Percentiles rank a stretch among this genome's conserved stretches.
phyloP scores from a whole-genome alignment of 2,888 invertebrate genomes.

The Saturnia pavonia region DNA sequence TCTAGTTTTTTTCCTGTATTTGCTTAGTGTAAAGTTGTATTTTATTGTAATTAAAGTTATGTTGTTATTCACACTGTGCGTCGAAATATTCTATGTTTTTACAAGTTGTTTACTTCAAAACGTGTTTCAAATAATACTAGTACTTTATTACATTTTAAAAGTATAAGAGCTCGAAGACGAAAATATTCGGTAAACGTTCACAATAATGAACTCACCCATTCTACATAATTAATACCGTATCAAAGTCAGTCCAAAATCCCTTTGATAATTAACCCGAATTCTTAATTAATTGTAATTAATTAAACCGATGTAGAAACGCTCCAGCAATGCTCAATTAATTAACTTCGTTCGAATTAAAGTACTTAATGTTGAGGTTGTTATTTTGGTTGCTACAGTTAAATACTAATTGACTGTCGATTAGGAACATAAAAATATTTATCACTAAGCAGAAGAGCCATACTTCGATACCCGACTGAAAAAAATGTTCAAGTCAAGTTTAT shows the following conservation, averaged over 20 bases:
- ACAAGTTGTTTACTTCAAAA: too few relatives aligned
- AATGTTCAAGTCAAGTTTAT: background rate
- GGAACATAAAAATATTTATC: background rate
- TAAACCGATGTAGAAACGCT: slow-evolving; percentile 17
- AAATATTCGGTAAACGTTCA: background rate
- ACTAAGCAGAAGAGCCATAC: background rate
- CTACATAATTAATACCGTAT: background rate
- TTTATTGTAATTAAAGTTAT: too few relatives aligned
- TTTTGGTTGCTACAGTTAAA: slow-evolving; percentile 2
- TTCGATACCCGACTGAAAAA: background rate
- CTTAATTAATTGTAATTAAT: slow-evolving; percentile 20
- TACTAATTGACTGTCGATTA: background rate
- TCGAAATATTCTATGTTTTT: too few relatives aligned
- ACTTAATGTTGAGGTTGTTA: background rate
- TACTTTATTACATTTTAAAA: too few relatives aligned
- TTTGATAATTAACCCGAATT: slow-evolving; percentile 15
- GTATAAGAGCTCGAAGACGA: background rate
- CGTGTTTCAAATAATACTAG: too few relatives aligned
- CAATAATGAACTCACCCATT: background rate
- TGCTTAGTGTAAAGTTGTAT: too few relatives aligned
- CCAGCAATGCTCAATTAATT: slow-evolving; percentile 18
- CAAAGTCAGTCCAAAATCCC: background rate
- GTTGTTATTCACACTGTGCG: too few relatives aligned
- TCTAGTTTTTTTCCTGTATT: too few relatives aligned
- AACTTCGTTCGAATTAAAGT: slow-evolving; percentile 6